These are phyloP conservation scores for Myopa tessellatipennis DNA, from an alignment of 2,888 invertebrate species.

Conservation along the genomic window DNA sequence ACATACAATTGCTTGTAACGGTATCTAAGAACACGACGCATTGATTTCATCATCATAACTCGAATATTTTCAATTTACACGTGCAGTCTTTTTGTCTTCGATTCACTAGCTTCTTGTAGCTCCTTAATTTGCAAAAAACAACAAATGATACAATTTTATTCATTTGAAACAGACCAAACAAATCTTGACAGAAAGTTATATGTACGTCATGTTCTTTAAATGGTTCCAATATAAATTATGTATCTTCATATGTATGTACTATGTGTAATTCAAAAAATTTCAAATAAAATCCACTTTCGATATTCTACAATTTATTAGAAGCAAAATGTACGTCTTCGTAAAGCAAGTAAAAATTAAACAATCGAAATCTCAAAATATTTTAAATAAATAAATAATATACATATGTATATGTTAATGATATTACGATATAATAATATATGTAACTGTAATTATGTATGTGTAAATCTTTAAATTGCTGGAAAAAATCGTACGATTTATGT, in stretches of 20 bases:
- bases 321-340: constrained; percentile 17
- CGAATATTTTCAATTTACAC: constrained; percentile 2
- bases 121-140: neutral
- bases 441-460: neutral
- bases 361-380: neutral
- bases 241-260: neutral
- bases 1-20: neutral
- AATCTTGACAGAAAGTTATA: neutral
- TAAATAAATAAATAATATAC: neutral
- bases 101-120: neutral
- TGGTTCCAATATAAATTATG: neutral
- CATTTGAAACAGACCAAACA: neutral
- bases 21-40: neutral
- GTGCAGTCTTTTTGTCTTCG: neutral
- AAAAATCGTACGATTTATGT: neutral
- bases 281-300: neutral
- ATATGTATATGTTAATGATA: no score
- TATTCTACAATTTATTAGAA: constrained; percentile 18
- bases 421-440: constrained; percentile 10
- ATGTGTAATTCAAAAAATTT: constrained; percentile 2
- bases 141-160: neutral
- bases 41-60: neutral
- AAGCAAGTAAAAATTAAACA: constrained; percentile 29
- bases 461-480: neutral
- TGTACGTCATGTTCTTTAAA: constrained; percentile 12